Evolutionary conservation across 2,113 vertebrate species (phyloP), one percentile per base, ranked within the genome.

Genomic region (Labrus mixtus): DNA sequence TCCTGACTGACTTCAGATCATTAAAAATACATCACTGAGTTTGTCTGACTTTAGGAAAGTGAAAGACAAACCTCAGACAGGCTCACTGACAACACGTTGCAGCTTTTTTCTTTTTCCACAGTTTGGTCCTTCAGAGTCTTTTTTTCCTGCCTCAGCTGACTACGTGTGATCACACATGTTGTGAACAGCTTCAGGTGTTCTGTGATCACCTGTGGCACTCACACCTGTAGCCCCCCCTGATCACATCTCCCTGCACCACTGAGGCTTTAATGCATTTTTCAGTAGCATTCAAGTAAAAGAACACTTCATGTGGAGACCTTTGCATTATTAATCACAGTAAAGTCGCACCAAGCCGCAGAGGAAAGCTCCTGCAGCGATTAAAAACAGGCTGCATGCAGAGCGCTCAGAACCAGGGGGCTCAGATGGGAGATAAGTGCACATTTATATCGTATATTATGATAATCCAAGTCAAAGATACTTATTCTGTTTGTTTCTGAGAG

Each of bases 301-400:
- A 16, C 41, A 39, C 55, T 81, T 79, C 55, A 77, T 80, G 48
- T 65, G 57, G 50, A 82, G 65, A 37, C 12, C 1, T 0, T 37
- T 87, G 25, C 72, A 86, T 90, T 76, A 87, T 79, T 87, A 68
- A 90, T 79, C 33, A 58, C 45, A 62, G 48, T 76, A 25, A 17
- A 75, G 58, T 71, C 17, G 2, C 53, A 59, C 6, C 43, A 41
- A 54, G 64, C 64, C 54, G 56, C 46, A 8, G 36, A 63, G 54
- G 54, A 22, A 70, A 53, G 55, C 61, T 75, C 63, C 37, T 37
- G 50, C 59, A 46, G 55, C 66, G 51, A 55, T 78, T 74, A 77
- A 55, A 46, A 56, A 33, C 22, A 13, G 33, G 11, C 41, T 16
- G 20, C 77, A 70, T 29, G 71, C 17, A n/a, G 15, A 60, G 64